Conservation (phyloP, 2,113 vertebrate genomes). For the Bos indicus region DNA sequence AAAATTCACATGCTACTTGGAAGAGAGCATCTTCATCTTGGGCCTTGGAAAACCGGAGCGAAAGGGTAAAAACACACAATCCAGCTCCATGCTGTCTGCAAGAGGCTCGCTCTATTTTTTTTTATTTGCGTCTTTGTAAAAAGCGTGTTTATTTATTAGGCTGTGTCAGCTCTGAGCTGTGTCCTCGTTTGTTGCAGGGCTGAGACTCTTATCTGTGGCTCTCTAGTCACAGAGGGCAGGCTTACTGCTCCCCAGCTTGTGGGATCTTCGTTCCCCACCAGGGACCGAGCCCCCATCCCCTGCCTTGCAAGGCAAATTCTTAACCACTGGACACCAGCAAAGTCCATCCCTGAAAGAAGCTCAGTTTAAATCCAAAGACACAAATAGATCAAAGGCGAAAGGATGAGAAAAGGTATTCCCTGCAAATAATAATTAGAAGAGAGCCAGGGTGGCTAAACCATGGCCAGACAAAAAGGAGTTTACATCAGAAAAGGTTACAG, state of each 20-base stretch:
- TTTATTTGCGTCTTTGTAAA: not conserved
- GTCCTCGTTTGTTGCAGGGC: rapidly evolving
- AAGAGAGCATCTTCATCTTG: not conserved
- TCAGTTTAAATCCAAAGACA: not conserved
- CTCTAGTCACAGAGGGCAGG: not conserved
- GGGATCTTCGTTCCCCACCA: not conserved
- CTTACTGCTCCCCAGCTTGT: not conserved
- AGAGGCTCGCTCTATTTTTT: not conserved
- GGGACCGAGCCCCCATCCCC: not conserved
- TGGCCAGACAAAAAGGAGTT: not conserved
- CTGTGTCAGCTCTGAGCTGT: not conserved
- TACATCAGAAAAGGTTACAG: not conserved
- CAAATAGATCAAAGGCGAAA: not conserved
- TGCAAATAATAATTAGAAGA: not conserved
- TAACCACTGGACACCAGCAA: not conserved
- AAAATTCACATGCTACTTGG: not conserved
- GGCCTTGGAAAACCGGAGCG: not conserved
- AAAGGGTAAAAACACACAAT: not conserved
- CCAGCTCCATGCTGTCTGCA: not conserved
- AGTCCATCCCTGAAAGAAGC: not conserved
- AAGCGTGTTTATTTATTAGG: not conserved
- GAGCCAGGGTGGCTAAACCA: not conserved
- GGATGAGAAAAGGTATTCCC: not conserved
- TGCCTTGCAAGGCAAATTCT: not conserved
- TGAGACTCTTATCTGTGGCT: not conserved